A percentile compares a stretch with the other conserved stretches of the same genome.
Evolutionary conservation across 2,113 vertebrate species (phyloP).

Genomic region (Tetrao urogallus): DNA sequence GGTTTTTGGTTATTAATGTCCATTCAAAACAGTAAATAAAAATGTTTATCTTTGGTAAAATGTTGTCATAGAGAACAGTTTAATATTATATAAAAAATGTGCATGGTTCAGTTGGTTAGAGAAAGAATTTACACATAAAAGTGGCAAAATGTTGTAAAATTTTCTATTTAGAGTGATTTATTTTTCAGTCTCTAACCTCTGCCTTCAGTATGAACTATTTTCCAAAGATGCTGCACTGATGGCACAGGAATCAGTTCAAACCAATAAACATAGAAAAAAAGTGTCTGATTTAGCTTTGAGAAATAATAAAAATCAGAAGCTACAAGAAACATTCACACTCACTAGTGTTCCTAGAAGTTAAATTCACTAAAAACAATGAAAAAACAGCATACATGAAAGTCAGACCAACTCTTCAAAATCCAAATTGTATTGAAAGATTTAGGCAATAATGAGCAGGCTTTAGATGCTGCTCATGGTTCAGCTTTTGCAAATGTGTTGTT

Average conservation of each 20-base stretch:
- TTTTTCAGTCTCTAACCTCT: rapidly evolving
- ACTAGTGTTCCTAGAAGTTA: background rate
- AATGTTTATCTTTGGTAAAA: background rate
- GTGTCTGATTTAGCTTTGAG: background rate
- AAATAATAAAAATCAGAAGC: background rate
- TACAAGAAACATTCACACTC: background rate
- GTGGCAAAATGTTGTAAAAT: background rate
- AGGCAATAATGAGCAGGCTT: background rate
- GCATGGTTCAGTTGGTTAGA: rapidly evolving
- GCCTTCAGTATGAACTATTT: background rate
- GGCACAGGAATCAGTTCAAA: background rate
- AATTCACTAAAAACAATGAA: background rate
- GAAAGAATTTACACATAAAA: background rate
- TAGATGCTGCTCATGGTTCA: background rate
- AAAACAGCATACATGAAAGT: background rate
- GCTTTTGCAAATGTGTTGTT: background rate
- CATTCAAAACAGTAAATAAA: background rate
- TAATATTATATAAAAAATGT: background rate
- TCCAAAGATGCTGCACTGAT: background rate
- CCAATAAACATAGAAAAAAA: background rate
- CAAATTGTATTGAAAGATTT: background rate
- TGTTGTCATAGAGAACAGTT: background rate
- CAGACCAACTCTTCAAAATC: background rate
- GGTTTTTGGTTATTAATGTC: background rate
- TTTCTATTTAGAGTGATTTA: background rate